A percentile compares a stretch with the other conserved stretches of the same genome.
phyloP scores from a whole-genome alignment of 2,797 vertebrate species.

The Pipistrellus pipistrellus region DNA sequence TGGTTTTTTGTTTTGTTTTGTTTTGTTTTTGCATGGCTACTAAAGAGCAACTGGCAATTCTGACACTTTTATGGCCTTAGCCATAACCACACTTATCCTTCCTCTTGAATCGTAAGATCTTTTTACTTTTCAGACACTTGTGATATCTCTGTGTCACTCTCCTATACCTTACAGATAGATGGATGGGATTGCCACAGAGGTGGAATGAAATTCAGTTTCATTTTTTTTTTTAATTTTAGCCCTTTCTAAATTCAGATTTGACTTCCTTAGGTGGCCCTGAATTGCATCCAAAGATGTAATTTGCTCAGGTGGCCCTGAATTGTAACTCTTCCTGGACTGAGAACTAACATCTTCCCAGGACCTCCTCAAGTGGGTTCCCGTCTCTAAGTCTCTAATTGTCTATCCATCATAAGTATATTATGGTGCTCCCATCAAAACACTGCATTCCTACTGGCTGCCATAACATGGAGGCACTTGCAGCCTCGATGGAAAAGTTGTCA shows the following conservation, averaged over 20 bases:
- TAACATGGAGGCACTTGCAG: background rate
- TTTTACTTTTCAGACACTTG: background rate
- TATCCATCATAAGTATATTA: background rate
- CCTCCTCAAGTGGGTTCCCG: background rate
- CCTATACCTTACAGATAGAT: background rate
- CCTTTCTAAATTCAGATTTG: slow-evolving; percentile 36
- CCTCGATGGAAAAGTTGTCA: slow-evolving; percentile 25
- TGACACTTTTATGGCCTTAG: slow-evolving; percentile 11
- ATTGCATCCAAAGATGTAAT: background rate
- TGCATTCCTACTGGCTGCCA: background rate
- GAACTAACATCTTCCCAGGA: background rate
- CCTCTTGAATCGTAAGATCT: slow-evolving; percentile 2
- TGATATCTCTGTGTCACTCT: background rate
- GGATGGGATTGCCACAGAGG: background rate
- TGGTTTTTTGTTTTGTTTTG: too few relatives aligned
- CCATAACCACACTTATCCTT: background rate
- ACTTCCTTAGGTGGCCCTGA: background rate
- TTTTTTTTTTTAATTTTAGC: background rate
- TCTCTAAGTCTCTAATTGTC: background rate
- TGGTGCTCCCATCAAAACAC: background rate
- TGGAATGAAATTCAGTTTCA: background rate
- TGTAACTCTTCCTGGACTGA: background rate
- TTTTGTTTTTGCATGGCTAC: background rate
- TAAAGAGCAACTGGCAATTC: background rate
- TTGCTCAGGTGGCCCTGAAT: background rate